Evolutionary conservation across 2,888 invertebrate genomes (phyloP).

Genomic region (Drosophila multiciliata): DNA sequence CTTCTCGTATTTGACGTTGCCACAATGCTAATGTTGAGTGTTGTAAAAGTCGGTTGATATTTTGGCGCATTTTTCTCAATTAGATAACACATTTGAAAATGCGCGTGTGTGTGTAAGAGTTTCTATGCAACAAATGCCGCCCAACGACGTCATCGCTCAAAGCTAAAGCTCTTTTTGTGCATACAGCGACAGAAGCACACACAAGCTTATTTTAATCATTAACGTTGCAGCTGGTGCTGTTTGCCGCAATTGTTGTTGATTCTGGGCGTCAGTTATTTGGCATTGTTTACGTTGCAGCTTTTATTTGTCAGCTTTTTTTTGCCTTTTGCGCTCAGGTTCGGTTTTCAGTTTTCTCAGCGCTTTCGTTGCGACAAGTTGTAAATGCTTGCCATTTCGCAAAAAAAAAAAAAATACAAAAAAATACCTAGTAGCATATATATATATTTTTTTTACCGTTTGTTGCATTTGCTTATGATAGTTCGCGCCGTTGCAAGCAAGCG

Average conservation of each 20-base stretch:
- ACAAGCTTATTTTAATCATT: conserved; percentile 64
- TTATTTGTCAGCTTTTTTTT: conserved; percentile 75
- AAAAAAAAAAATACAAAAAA: conserved; percentile 5
- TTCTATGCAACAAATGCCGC: conserved; percentile 75
- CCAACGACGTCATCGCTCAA: conserved; percentile 60
- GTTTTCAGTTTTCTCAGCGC: conserved; percentile 83
- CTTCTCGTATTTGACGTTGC: conserved; percentile 18
- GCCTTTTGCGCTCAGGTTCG: conserved; percentile 66
- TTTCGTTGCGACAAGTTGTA: conserved; percentile 83
- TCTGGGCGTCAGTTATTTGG: conserved; percentile 56
- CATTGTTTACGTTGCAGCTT: conserved; percentile 73
- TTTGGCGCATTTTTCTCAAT: conserved; percentile 33
- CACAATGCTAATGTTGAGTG: conserved; percentile 15
- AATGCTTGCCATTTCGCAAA: conserved; percentile 46
- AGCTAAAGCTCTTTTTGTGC: conserved; percentile 56
- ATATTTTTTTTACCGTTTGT: conserved; percentile 15
- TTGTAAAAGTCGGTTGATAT: conserved; percentile 4
- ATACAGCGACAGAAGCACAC: conserved; percentile 24
- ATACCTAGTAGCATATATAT: conserved; percentile 6
- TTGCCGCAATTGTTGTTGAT: conserved; percentile 62
- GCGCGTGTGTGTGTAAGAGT: conserved; percentile 10
- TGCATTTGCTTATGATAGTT: conserved; percentile 14
- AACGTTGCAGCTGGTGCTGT: conserved; percentile 51
- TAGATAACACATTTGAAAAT: conserved; percentile 3
- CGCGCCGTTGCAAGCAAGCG: conserved; percentile 10